phyloP scores from a whole-genome alignment of 2,888 invertebrate genomes.

The Calephelis perditalis region DNA sequence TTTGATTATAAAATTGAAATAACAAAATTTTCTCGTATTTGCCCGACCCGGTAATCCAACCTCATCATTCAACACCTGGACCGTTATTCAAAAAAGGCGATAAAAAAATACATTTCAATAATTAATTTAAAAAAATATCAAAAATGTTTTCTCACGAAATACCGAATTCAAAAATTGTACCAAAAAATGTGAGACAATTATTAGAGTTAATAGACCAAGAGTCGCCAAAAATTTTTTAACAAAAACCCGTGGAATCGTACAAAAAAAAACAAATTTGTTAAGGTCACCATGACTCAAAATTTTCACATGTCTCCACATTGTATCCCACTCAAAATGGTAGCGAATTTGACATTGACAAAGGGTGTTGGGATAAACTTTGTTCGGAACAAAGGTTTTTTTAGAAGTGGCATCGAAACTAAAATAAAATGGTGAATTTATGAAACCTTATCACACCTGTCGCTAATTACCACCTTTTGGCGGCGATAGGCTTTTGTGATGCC shows the following conservation, averaged over 20 bases:
- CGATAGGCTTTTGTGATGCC: conserved; percentile 47
- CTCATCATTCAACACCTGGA: no score
- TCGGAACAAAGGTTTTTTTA: conserved; percentile 47
- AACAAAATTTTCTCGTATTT: no score
- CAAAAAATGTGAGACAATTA: no score
- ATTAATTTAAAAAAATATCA: no score
- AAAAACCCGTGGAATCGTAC: conserved; percentile 32
- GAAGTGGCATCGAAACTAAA: conserved; percentile 42
- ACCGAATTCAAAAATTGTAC: conserved; percentile 11
- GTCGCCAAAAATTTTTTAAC: conserved; percentile 52
- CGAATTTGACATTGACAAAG: conserved; percentile 69
- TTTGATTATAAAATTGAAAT: no score
- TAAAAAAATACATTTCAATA: no score
- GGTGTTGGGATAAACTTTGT: conserved; percentile 61
- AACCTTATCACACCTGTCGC: conserved; percentile 68
- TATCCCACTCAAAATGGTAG: conserved; percentile 60
- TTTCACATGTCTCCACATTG: conserved; percentile 68
- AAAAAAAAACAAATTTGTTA: conserved; percentile 44
- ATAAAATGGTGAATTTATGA: conserved; percentile 56
- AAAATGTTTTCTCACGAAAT: not conserved
- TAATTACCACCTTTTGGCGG: conserved; percentile 77
- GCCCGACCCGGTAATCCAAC: no score
- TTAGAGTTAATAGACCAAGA: conserved; percentile 43
- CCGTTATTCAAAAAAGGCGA: no score
- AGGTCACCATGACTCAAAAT: conserved; percentile 61